A percentile compares a stretch with the other conserved stretches of the same genome.
phyloP scores from a whole-genome alignment of 2,888 invertebrate species.

The Conus canariensis region DNA sequence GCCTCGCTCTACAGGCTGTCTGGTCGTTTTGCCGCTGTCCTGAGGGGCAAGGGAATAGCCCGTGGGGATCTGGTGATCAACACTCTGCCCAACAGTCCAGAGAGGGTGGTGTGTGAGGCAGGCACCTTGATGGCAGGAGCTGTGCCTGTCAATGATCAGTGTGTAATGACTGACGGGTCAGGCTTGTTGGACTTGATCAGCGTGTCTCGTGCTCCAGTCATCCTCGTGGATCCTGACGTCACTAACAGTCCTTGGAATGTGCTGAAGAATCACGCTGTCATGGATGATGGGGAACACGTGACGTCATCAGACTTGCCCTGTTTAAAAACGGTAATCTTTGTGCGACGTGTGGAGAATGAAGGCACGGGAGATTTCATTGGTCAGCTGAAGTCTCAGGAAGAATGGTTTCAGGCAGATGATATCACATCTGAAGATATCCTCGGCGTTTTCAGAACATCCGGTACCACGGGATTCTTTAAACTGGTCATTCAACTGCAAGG shows the following conservation, averaged over 20 bases:
- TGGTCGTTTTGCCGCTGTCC: constrained; percentile 29
- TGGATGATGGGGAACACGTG: not conserved
- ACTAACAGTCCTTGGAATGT: constrained; percentile 32
- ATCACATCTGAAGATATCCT: not conserved
- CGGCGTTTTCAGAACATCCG: not conserved
- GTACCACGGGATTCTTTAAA: not conserved
- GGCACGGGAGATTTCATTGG: constrained; percentile 16
- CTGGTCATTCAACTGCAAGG: not conserved
- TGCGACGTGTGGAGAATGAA: not conserved
- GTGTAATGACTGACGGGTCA: constrained; percentile 37
- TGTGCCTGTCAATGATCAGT: constrained; percentile 16
- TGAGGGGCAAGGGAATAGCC: not conserved
- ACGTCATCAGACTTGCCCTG: not conserved
- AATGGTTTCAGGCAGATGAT: constrained; percentile 15
- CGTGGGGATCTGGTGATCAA: constrained; percentile 16
- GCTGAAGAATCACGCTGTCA: not conserved
- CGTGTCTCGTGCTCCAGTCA: constrained; percentile 3
- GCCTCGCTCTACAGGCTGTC: constrained; percentile 22
- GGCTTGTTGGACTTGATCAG: constrained; percentile 12
- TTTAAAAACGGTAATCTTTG: constrained; percentile 7
- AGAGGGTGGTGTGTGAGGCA: constrained; percentile 31
- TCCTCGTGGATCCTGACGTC: constrained; percentile 34
- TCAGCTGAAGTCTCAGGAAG: not conserved
- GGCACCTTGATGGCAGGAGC: constrained; percentile 18
- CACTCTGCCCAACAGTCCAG: constrained; percentile 25